These are phyloP conservation scores for Pollachius pollachius DNA, from an alignment of 2,113 vertebrate genomes.

Conservation along the genomic window DNA sequence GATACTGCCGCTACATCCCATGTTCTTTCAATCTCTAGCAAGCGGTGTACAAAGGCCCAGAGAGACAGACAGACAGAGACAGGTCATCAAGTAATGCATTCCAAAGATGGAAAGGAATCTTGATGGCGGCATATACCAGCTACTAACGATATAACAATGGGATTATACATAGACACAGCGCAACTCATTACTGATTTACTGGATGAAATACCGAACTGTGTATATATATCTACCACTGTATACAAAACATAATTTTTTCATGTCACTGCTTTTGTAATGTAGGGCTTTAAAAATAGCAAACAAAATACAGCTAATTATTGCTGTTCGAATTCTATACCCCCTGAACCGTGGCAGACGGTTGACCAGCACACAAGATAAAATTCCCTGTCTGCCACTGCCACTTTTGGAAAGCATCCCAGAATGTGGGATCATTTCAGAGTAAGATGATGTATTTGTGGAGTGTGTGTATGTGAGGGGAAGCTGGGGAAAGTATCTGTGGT, in stretches of 20 bases:
- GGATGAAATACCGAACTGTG: too few species aligned
- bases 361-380: background rate
- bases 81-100: background rate
- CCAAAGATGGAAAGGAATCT: too few species aligned
- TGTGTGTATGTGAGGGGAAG: background rate
- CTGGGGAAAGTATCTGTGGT: background rate
- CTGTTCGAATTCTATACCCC: background rate
- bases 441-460: conserved; percentile 32
- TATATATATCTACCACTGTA: too few species aligned
- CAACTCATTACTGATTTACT: too few species aligned
- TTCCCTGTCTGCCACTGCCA: conserved; percentile 6
- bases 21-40: too few species aligned
- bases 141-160: background rate
- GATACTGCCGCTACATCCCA: too few species aligned
- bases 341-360: background rate
- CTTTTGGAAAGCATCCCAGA: conserved; percentile 1
- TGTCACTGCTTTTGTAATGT: too few species aligned
- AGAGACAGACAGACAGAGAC: too few species aligned
- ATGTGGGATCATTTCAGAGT: conserved; percentile 17
- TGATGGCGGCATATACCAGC: background rate
- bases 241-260: too few species aligned
- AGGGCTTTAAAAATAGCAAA: too few species aligned
- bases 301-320: background rate
- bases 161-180: too few species aligned
- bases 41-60: too few species aligned